Base-by-base conservation (phyloP, 2,888 invertebrate species). In the Volucella inanis region DNA sequence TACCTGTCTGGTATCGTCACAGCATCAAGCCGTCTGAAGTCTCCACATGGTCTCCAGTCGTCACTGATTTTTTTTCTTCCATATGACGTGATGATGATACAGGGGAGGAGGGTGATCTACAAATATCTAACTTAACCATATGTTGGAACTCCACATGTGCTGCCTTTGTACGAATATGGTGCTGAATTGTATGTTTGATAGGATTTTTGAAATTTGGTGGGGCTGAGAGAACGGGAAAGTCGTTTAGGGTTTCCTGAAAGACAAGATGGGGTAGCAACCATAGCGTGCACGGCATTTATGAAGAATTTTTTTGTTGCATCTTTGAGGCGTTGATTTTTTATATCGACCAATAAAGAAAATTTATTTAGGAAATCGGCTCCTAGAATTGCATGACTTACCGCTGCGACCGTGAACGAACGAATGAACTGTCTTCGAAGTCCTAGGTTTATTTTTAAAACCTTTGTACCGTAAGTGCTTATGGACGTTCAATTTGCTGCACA, bases 31-130 rank as follows among this genome's bases (percentile, higher is more conserved):
- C n/a, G n/a, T n/a, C n/a, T n/a, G n/a, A n/a, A n/a, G n/a, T n/a
- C n/a, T 90, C 80, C 89, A 89, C 88, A 90, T 89, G 85, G 90
- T 55, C 71, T 65, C 79, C 86, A 87, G 76, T 81, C 76, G 43
- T 45, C 14, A 55, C 55, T 49, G 50, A 76, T 78, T 70, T 78
- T 75, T 71, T 65, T 77, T 8, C 10, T 1, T 64, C 78, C 71
- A 75, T 72, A 38, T 87, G 83, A 15, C 78, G 39, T n/a, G 74
- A 68, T 8, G 68, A 72, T 11, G 61, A 71, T 15, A 45, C 61
- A 3, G 62, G 54, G 10, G 77, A 78, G 4, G 72, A 54, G 8
- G 67, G 78, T 0, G 74, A 57, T 12, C 77, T n/a, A 54, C 77
- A 83, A 57, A 83, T 67, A 12, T 74, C 74, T 10, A 78, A 15